Evolutionary conservation across 2,113 vertebrate genomes (phyloP).

Genomic region (Triplophysa tibetana): DNA sequence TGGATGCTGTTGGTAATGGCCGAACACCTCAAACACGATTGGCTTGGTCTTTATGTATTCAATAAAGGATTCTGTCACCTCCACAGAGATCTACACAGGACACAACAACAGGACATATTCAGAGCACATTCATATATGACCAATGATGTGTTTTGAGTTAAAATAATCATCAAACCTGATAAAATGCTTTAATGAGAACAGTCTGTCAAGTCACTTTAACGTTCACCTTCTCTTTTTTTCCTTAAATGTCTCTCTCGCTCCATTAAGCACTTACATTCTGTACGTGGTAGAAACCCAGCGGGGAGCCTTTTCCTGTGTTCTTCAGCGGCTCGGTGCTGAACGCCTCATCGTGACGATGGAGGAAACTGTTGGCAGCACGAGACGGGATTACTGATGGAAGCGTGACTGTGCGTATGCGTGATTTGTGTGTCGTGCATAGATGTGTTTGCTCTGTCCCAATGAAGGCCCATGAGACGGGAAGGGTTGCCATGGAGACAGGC

Average conservation of each 20-base stretch:
- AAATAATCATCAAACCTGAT: neutral
- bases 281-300: slow-evolving; percentile 95
- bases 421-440: neutral
- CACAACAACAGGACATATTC: neutral
- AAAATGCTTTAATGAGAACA: neutral
- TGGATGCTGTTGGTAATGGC: slow-evolving; percentile 96
- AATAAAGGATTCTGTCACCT: slow-evolving; percentile 94
- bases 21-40: slow-evolving; percentile 97
- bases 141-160: neutral
- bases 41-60: slow-evolving; percentile 96
- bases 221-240: neutral
- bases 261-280: slow-evolving; percentile 86
- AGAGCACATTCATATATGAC: neutral
- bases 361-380: slow-evolving; percentile 78
- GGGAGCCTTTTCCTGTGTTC: slow-evolving; percentile 89
- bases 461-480: neutral
- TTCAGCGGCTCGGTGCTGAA: slow-evolving; percentile 98
- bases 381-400: slow-evolving; percentile 33
- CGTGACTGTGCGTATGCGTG: slow-evolving; percentile 14
- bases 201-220: neutral
- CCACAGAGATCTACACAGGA: slow-evolving; percentile 85
- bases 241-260: neutral
- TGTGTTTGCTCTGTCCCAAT: slow-evolving; percentile 12
- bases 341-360: slow-evolving; percentile 97
- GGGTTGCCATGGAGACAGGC: slow-evolving; percentile 29